Evolutionary conservation across 1,140 invertebrate species (phyloP), one percentile per base, ranked within the genome.

Genomic region (Neomicropteryx cornuta): DNA sequence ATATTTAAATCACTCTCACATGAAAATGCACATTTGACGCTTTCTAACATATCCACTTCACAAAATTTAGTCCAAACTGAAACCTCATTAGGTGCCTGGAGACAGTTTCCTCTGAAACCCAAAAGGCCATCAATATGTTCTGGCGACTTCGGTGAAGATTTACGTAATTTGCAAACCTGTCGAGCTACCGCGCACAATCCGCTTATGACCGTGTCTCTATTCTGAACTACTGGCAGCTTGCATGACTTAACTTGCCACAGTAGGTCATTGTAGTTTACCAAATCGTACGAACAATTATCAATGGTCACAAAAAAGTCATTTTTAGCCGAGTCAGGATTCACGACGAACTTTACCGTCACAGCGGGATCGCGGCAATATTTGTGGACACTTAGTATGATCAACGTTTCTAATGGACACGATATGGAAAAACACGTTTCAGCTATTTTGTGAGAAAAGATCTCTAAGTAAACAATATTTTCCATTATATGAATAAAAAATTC

Each of bases 61-160:
- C 90, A 94, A 55, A 91, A 91, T 50, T 82, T 85, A 0, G 90
- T 94, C 89, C 89, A 95, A 18, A 85, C 68, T 5, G 89, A 93
- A 2, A 78, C 72, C 68, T 93, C 87, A 11, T 83, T 81, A 46
- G 85, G 87, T 6, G 86, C 81, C 42, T 82, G 66, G 2, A 92
- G 63, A 54, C 87, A 90, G 30, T 77, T 74, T 32, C 73, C 72
- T 40, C 84, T 75, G 49, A 90, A 91, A 2, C 87, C 86, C 13
- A 90, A 56, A 19, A 84, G 58, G 13, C 68, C 60, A 16, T 68
- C 63, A 13, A 68, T 62, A 32, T 71, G 56, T 36, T 64, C 60
- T 30, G 51, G 41, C 11, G 32, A 4, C n/a, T 41, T 46, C 18
- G 16, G 43, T 2, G 33, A 1, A 24, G 35, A 33, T 5, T 38